Base-by-base conservation (phyloP, 2,888 invertebrate species). In the Metacarcinus magister region DNA sequence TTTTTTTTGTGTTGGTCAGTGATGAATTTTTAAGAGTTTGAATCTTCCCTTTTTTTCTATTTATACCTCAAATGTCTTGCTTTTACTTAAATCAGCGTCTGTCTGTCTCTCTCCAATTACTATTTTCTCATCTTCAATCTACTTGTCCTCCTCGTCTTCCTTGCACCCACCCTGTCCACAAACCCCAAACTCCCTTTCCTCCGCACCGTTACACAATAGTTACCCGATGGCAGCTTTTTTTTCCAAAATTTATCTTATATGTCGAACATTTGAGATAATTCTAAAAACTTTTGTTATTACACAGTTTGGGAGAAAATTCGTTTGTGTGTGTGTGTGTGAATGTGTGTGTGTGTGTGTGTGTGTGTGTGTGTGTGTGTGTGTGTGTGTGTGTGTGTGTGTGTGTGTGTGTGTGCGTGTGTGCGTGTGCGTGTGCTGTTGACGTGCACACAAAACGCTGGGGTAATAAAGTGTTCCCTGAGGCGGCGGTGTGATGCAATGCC, bases 381-480 rank as follows among this genome's bases (percentile, higher is more conserved):
- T 32, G 28, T 82, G 82, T 82, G 82, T 82, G 82, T 82, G 28
- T 82, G 82, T 82, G 82, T 82, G 82, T 82, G 7, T 4, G 82
- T 82, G 82, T 28, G 67, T 67, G 67, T 67, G 67, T 67, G 67
- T 67, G 67, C 19, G 67, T 67, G 67, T 48, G 13, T n/a, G n/a
- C n/a, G n/a, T n/a, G n/a, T n/a, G n/a, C n/a, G n/a, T n/a, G n/a
- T n/a, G n/a, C 19, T 67, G 67, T 67, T 67, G 67, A 67, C 19
- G 19, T 67, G 23, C 67, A 5, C 23, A 67, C 10, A 16, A 16
- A 54, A 1, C 54, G 54, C 10, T n/a, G n/a, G n/a, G n/a, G 54
- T 16, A 54, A 54, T 54, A 54, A 13, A 54, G 54, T 54, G 54
- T 54, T 54, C 54, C 54, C 54, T 54, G 54, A 54, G 54, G 54